Base-by-base conservation (phyloP, 23 tunicate genomes). In the Styela clava region DNA sequence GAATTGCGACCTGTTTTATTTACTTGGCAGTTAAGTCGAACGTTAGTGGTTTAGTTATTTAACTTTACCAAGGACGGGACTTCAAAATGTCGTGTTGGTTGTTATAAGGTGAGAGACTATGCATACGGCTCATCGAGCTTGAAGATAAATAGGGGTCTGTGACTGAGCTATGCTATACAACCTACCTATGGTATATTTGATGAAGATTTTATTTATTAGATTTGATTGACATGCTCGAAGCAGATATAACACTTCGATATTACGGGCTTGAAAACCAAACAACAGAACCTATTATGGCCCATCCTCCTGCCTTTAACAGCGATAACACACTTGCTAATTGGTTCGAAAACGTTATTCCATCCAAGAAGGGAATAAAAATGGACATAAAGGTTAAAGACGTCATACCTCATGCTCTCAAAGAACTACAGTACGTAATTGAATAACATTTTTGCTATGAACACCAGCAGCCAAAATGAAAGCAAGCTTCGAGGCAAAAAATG, bases 251-350 rank as follows among this genome's bases (percentile, higher is more conserved):
- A 33, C 67, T 91, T 31, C 76, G 62, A 31, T 62, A 33, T 70
- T 83, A 82, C 33, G 87, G 85, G 31, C 62, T 78, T 3, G 79
- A 83, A 2, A 69, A 82, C 30, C 82, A 82, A 74, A 85, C 81
- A 31, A 78, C 82, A 27, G 77, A 73, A 69, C 91, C 90, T 2
- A 74, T 91, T 35, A 91, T 91, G 97, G 89, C 86, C 20, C 86
- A 82, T 62, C 87, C 87, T n/a, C 97, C 97, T 2, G 79, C 32
- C 1, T 31, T 71, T 34, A 64, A 34, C 36, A 86, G 85, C 64
- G 85, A 86, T 63, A 69, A 86, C 28, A 71, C 85, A 22, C 67
- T 91, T 35, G 80, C 82, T 20, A 77, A 91, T 21, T 91, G 97
- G 97, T 44, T 91, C 5, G 87, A 82, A 52, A 51, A 44, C 3